Percentiles rank a stretch among this genome's conserved stretches.
phyloP scores from a whole-genome alignment of 2,888 invertebrate genomes.

The Cantharis lateralis region DNA sequence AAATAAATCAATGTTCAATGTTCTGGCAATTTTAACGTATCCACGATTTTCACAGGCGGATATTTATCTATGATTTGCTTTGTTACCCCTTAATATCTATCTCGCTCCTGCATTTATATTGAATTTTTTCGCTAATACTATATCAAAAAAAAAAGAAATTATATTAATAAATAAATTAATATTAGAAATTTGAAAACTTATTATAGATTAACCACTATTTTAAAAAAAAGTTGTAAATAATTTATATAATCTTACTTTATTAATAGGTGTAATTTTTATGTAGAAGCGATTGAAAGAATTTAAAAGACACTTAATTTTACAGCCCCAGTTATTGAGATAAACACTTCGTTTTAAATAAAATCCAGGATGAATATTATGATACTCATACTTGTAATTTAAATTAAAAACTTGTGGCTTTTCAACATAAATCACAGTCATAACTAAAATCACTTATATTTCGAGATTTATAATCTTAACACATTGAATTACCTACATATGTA shows the following conservation, averaged over 20 bases:
- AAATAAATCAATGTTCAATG: no score
- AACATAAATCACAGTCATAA: constrained; percentile 37
- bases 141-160: no score
- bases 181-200: no score
- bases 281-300: constrained; percentile 42
- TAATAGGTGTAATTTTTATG: constrained; percentile 30
- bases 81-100: no score
- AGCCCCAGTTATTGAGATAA: constrained; percentile 46
- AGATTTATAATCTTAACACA: not conserved
- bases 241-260: constrained; percentile 38
- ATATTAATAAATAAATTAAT: no score
- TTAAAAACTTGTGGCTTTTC: constrained; percentile 26
- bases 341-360: constrained; percentile 47
- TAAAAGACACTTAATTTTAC: constrained; percentile 46
- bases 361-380: constrained; percentile 45
- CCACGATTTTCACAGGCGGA: no score
- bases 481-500: not conserved
- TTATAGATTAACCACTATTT: no score
- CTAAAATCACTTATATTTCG: constrained; percentile 14
- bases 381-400: constrained; percentile 28
- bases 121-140: no score
- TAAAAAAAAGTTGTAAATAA: not conserved
- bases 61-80: no score
- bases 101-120: no score
- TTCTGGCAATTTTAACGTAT: no score